phyloP scores from a whole-genome alignment of 2,113 vertebrate genomes.

The Antechinus flavipes region DNA sequence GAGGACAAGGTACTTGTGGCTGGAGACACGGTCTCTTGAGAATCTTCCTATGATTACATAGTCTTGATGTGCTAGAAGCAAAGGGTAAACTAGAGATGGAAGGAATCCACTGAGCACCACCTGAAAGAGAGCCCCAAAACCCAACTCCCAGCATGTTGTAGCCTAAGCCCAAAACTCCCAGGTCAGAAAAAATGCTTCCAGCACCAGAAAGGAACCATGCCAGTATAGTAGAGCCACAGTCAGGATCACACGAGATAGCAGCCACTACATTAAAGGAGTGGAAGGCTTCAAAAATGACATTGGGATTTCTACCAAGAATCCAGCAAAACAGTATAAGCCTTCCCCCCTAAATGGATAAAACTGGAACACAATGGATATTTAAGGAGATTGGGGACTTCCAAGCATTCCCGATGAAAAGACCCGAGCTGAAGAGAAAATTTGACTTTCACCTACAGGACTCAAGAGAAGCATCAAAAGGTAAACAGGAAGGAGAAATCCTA shows the following conservation, averaged over 20 bases:
- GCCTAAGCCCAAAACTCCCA: not conserved
- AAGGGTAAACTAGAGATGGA: not conserved
- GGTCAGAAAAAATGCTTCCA: not conserved
- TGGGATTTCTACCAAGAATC: not conserved
- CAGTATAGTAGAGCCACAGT: not conserved
- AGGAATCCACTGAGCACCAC: not conserved
- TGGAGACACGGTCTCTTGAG: not conserved
- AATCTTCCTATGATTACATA: not conserved
- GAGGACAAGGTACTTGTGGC: not conserved
- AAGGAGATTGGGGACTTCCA: not conserved
- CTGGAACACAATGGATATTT: not conserved
- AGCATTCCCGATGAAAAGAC: not conserved
- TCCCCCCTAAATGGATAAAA: not conserved
- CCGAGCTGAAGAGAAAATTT: not conserved
- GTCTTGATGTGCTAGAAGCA: not conserved
- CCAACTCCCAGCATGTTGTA: not conserved
- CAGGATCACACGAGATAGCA: not conserved
- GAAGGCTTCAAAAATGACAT: not conserved
- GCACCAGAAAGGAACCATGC: not conserved
- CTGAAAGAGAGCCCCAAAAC: not conserved
- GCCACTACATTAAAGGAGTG: not conserved
- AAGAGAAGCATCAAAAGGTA: not conserved
- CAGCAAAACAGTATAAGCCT: not conserved
- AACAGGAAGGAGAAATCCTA: not conserved
- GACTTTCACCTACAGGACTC: not conserved